A percentile compares a stretch with the other conserved stretches of the same genome.
Evolutionary conservation across 2,113 vertebrate species (phyloP).

Genomic region (Leucosticte australis): DNA sequence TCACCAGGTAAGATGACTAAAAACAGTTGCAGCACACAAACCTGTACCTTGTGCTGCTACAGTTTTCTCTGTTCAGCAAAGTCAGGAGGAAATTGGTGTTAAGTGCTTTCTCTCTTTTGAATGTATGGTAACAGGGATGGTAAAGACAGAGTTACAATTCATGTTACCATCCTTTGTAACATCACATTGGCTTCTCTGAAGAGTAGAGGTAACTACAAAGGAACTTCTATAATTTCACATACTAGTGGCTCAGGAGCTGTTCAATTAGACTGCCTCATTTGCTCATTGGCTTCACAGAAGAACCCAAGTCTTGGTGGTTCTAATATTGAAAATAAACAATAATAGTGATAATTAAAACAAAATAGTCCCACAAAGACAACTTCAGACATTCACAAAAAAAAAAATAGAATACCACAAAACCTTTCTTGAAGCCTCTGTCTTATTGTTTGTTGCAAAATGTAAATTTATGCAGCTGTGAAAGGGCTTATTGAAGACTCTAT

Average conservation of each 20-base stretch:
- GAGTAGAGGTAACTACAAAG: background rate
- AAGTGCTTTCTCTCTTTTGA: background rate
- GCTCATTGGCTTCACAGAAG: background rate
- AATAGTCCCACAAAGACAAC: background rate
- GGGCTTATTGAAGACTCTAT: background rate
- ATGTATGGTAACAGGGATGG: background rate
- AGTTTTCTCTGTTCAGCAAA: background rate
- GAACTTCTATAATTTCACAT: accelerated
- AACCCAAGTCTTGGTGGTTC: background rate
- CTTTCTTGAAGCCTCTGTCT: background rate
- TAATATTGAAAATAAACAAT: background rate
- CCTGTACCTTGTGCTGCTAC: background rate
- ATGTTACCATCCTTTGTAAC: background rate
- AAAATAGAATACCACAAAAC: background rate
- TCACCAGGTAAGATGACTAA: background rate
- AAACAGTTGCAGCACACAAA: background rate
- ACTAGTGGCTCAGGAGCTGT: accelerated
- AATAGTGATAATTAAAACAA: background rate
- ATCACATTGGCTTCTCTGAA: background rate
- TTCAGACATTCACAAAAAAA: background rate
- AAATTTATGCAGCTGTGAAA: background rate
- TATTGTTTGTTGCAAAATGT: background rate
- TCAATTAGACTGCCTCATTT: background rate
- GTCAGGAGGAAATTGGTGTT: background rate
- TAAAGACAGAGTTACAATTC: background rate